phyloP scores from a whole-genome alignment of 2,113 vertebrate genomes.

The Leiothrix lutea region DNA sequence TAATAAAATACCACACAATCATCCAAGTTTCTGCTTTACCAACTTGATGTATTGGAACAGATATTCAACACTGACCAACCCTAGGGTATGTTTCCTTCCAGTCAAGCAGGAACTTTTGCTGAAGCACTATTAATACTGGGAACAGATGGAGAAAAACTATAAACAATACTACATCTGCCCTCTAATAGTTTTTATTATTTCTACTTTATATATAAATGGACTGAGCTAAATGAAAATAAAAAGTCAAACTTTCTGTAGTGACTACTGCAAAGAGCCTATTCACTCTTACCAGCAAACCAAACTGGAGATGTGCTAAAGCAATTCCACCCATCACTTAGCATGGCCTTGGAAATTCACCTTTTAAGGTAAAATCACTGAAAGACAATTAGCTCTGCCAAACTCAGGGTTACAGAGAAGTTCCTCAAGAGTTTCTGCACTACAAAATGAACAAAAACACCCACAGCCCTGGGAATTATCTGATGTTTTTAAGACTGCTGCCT shows the following conservation, averaged over 20 bases:
- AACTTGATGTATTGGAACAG: neutral
- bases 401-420: neutral
- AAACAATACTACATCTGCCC: neutral
- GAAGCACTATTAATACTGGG: neutral
- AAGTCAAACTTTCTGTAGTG: neutral
- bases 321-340: neutral
- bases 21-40: neutral
- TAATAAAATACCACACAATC: neutral
- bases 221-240: neutral
- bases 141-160: neutral
- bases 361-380: neutral
- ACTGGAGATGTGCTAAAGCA: neutral
- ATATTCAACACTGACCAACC: neutral
- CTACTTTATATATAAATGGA: neutral
- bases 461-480: neutral
- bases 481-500: neutral
- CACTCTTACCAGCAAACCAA: neutral
- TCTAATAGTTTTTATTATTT: neutral
- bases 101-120: neutral
- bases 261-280: neutral
- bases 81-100: neutral
- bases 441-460: neutral
- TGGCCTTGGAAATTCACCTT: neutral
- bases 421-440: neutral
- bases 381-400: neutral